These are phyloP conservation scores for Eledone cirrhosa DNA, from an alignment of 2,888 invertebrate species.

Conservation along the genomic window DNA sequence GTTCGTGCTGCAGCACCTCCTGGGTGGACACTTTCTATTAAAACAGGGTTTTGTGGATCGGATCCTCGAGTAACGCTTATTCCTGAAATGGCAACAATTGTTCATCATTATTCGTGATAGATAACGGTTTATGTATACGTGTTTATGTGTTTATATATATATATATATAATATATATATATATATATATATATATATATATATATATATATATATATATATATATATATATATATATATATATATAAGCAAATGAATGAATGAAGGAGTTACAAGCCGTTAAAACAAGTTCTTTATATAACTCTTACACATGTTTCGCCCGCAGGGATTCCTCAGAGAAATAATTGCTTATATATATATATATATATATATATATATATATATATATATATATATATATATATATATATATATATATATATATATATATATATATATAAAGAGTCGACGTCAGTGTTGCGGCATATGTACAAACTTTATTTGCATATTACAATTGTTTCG, in stretches of 20 bases:
- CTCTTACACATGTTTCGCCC: too few relatives aligned
- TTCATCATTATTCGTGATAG: neutral
- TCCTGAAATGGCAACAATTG: neutral
- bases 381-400: neutral
- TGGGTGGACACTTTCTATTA: neutral
- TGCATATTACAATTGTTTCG: too few relatives aligned
- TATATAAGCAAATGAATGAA: too few relatives aligned
- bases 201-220: slow-evolving; percentile 6
- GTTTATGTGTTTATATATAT: neutral
- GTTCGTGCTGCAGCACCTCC: slow-evolving; percentile 15
- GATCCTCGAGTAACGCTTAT: slow-evolving; percentile 16
- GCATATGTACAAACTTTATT: too few relatives aligned
- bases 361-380: too few relatives aligned
- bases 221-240: neutral
- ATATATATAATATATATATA: neutral
- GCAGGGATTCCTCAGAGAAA: too few relatives aligned
- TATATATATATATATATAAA: too few relatives aligned
- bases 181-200: slow-evolving; percentile 6
- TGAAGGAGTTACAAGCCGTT: too few relatives aligned
- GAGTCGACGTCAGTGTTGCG: too few relatives aligned
- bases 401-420: slow-evolving; percentile 14
- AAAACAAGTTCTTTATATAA: too few relatives aligned
- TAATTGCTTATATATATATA: too few relatives aligned
- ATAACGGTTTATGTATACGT: neutral
- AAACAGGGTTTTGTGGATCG: neutral